Evolutionary conservation across 1,140 invertebrate species (phyloP).

Genomic region (Macrobrachium rosenbergii): DNA sequence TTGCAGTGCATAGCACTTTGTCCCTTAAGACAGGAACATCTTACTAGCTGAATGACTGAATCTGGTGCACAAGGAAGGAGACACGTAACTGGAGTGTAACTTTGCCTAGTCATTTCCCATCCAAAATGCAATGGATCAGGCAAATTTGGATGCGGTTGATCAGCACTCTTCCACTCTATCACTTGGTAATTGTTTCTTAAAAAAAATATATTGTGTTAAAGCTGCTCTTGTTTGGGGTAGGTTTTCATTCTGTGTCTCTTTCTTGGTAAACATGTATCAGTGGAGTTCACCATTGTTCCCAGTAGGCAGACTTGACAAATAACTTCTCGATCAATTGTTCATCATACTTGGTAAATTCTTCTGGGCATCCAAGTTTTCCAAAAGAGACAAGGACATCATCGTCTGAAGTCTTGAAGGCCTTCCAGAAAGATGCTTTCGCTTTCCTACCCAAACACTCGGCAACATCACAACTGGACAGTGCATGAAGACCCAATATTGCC

Average conservation of each 20-base stretch:
- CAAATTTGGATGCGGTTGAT: constrained; percentile 24
- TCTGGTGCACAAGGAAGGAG: constrained; percentile 29
- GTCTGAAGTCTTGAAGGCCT: constrained; percentile 22
- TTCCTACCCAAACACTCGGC: too few relatives aligned
- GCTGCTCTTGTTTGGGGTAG: too few relatives aligned
- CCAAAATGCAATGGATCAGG: neutral
- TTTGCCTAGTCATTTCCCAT: neutral
- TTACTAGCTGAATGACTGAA: constrained; percentile 8
- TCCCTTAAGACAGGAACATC: constrained; percentile 13
- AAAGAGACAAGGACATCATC: neutral
- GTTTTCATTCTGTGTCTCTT: constrained; percentile 20
- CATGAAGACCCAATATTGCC: too few relatives aligned
- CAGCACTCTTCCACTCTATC: constrained; percentile 5
- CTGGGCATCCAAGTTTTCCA: constrained; percentile 8
- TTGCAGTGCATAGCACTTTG: too few relatives aligned
- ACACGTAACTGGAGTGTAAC: constrained; percentile 5
- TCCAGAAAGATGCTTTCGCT: too few relatives aligned
- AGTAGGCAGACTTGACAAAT: constrained; percentile 5
- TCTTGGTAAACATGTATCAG: constrained; percentile 26
- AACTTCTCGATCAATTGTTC: constrained; percentile 12
- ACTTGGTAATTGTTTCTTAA: constrained; percentile 3
- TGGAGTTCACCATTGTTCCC: neutral
- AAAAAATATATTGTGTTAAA: constrained; percentile 4
- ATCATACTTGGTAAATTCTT: constrained; percentile 20
- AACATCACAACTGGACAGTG: too few relatives aligned